A percentile compares a stretch with the other conserved stretches of the same genome.
Conservation (phyloP, 2,113 vertebrate species). For the Callorhinus ursinus region DNA sequence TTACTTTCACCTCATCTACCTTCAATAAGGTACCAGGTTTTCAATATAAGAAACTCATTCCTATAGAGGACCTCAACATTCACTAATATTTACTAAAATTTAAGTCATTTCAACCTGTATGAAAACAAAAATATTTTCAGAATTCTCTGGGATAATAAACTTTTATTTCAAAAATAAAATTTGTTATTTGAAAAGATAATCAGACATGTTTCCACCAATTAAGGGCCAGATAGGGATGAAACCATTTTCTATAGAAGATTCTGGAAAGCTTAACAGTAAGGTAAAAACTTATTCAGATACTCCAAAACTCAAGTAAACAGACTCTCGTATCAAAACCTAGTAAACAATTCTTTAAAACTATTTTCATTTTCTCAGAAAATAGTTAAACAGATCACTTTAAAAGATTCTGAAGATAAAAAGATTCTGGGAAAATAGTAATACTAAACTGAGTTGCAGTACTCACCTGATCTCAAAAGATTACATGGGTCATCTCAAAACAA, state of each 20-base stretch:
- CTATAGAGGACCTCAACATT: background rate
- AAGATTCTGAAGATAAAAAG: background rate
- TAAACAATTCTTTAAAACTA: constrained; percentile 8
- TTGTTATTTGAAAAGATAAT: background rate
- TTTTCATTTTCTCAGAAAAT: constrained; percentile 38
- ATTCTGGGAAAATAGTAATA: background rate
- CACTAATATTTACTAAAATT: constrained; percentile 42
- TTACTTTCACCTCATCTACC: background rate
- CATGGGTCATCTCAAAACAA: background rate
- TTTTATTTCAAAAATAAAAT: constrained; percentile 47
- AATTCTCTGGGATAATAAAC: background rate
- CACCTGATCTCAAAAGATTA: constrained; percentile 1
- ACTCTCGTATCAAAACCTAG: background rate
- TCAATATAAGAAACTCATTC: constrained; percentile 31
- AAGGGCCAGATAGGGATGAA: background rate
- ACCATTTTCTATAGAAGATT: background rate
- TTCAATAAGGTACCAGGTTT: constrained; percentile 22
- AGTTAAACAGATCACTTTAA: background rate
- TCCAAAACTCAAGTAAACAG: constrained; percentile 8
- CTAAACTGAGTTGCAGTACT: constrained; percentile 7
- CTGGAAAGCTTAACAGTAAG: background rate
- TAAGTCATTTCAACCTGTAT: constrained; percentile 14
- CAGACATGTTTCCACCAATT: background rate
- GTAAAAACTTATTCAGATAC: background rate
- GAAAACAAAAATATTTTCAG: constrained; percentile 36